Base-by-base conservation (phyloP, 2,797 vertebrate species). In the Odontamblyopus lacepedii region DNA sequence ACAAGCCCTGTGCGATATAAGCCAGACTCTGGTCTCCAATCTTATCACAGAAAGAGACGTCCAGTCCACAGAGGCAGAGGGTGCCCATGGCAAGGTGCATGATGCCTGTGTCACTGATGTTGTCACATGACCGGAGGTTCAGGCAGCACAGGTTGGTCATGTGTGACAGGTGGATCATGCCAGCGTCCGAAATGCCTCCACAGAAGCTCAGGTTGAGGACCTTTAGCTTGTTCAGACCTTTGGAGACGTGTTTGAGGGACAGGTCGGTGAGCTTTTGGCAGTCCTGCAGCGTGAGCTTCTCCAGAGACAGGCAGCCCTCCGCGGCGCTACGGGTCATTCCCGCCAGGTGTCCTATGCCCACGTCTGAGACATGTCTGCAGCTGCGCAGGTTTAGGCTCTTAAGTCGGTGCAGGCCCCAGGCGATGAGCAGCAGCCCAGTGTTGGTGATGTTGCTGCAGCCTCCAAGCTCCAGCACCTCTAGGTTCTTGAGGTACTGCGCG, bases 381-480 rank as follows among this genome's bases (percentile, higher is more conserved):
- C 96, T 97, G 82, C 97, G 95, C 77, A 99, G 92, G 79, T 99
- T 99, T 83, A 99, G 96, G 91, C 97, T 99, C 90, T 98, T 98
- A 88, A 99, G 96, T 76, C 97, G 91, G 89, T 97, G 97, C 83
- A 99, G 92, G 67, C 97, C 97, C 97, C 97, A 99, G 70, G 97
- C 97, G 32, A 98, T 95, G 80, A 98, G 94, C 79, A 99, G 91
- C 61, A 98, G 94, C 69, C 97, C 97, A 0, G 97, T 98, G 93
- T 99, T 99, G 83, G 97, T 99, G 94, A 99, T 97, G 92, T 99
- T 99, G 90, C 96, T 98, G 94, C 97, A 99, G 83, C 97, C 97
- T 0, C 97, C 97, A 41, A 99, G 94, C 90, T 98, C 97, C 81
- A 99, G 91, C 84, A 97, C 96, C 92, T 98, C 96, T 89, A 98